Evolutionary conservation across 2,797 vertebrate genomes (phyloP), one percentile per base, ranked within the genome.

Genomic region (Notolabrus celidotus): DNA sequence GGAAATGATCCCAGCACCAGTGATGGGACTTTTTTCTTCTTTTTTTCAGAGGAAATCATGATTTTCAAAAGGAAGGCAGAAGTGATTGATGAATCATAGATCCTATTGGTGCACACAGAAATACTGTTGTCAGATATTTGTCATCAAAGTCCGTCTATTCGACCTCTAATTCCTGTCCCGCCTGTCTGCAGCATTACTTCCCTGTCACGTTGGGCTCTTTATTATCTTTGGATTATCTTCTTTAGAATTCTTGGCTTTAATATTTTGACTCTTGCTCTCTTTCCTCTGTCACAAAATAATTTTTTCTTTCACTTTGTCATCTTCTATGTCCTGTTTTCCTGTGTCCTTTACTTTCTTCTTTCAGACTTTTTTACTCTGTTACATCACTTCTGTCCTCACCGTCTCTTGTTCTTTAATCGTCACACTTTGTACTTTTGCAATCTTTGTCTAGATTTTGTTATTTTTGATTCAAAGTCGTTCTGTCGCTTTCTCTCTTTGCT

Each of bases 51-150:
- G 55, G 34, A 68, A 69, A 47, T 0, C 34, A 71, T 23, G 63
- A 41, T 33, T 55, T 52, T 53, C 15, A 59, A 63, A 57, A 53
- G 27, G 43, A 42, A 54, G 7, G 49, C 57, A 7, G 66, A 53
- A 9, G 43, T 68, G 71, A 88, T 51, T 36, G 72, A 84, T 79
- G 80, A 46, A 25, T 66, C 27, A 17, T 66, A 17, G 57, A 15
- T 19, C 67, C 22, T 74, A 45, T 60, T 1, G 0, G 29, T 8
- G 41, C 57, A 45, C 57, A 60, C 50, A 0, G 55, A 77, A 74
- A 72, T 5, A 14, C 60, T 34, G 52, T 74, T 60, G 73, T 75
- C 67, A 20, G 50, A 72, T 56, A 47, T 83, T 70, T 68, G 67
- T 71, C 76, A 54, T 76, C 55, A 74, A 54, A 53, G 71, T 80